These are phyloP conservation scores for Epinephelus fuscoguttatus DNA, from an alignment of 2,113 vertebrate species.

Conservation along the genomic window DNA sequence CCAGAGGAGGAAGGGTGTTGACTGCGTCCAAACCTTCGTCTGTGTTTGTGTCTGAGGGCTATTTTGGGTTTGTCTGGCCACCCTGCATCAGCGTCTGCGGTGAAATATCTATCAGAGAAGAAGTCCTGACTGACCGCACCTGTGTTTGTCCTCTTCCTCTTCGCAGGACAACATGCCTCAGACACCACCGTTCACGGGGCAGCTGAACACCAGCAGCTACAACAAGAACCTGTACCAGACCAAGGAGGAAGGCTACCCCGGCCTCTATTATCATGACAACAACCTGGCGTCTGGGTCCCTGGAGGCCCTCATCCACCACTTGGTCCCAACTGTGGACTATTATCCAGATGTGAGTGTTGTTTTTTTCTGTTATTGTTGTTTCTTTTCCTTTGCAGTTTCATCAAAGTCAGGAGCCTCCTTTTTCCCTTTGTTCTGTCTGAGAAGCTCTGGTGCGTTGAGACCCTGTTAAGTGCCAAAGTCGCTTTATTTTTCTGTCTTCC, in stretches of 20 bases:
- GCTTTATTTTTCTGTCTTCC: not conserved
- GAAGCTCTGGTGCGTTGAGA: constrained; percentile 3
- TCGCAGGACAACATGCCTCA: constrained; percentile 93
- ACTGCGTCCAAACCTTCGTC: constrained; percentile 20
- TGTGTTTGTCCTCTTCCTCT: constrained; percentile 6
- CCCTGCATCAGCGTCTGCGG: constrained; percentile 27
- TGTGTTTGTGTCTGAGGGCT: constrained; percentile 44
- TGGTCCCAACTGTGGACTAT: constrained; percentile 93
- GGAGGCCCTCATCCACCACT: constrained; percentile 94
- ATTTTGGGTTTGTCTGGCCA: constrained; percentile 35
- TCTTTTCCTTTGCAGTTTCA: constrained; percentile 1
- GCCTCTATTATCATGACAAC: constrained; percentile 92
- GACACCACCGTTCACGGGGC: constrained; percentile 89
- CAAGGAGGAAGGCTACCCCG: constrained; percentile 87
- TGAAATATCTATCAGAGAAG: not conserved
- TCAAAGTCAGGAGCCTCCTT: not conserved
- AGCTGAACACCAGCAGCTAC: constrained; percentile 90
- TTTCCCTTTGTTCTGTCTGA: not conserved
- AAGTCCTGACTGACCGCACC: not conserved
- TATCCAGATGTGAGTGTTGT: constrained; percentile 92
- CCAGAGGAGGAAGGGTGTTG: constrained; percentile 38
- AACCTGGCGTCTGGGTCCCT: constrained; percentile 93
- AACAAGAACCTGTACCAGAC: constrained; percentile 91
- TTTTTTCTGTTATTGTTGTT: not conserved
- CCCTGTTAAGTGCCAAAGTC: not conserved